A percentile compares a stretch with the other conserved stretches of the same genome.
These are phyloP conservation scores for Dynastes maya DNA, from an alignment of 2,888 invertebrate genomes.

Conservation along the genomic window DNA sequence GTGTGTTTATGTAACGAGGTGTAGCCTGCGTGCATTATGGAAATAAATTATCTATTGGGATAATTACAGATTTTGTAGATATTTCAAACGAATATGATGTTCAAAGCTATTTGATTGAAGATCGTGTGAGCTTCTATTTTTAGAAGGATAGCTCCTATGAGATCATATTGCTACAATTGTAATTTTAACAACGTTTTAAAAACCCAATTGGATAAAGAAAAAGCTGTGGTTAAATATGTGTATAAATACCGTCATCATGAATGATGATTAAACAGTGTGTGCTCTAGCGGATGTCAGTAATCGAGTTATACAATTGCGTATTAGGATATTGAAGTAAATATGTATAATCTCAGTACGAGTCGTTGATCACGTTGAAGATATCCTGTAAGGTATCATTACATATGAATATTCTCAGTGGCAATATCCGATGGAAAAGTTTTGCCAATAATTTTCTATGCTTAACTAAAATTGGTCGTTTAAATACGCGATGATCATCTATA, in stretches of 20 bases:
- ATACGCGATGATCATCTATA: too few species aligned
- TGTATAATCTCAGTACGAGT: background rate
- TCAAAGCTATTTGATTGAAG: background rate
- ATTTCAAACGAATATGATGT: background rate
- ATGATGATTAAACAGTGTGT: background rate
- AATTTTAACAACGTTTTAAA: background rate
- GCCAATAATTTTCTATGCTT: too few species aligned
- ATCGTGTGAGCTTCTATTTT: background rate
- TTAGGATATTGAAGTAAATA: background rate
- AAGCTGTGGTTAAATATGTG: background rate
- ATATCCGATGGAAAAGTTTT: too few species aligned
- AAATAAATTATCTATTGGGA: background rate
- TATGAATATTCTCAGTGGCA: too few species aligned
- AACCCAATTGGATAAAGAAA: background rate
- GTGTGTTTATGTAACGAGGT: constrained; percentile 3
- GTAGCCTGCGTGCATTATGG: background rate
- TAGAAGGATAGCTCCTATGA: background rate
- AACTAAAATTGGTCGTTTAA: too few species aligned
- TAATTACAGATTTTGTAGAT: background rate
- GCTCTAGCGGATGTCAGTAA: constrained; percentile 1
- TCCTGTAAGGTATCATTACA: background rate
- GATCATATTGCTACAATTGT: background rate
- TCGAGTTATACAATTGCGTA: background rate
- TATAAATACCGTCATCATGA: constrained; percentile 3
- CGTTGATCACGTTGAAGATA: background rate